Conservation (phyloP, 2,888 invertebrate genomes). For the Dione juno region DNA sequence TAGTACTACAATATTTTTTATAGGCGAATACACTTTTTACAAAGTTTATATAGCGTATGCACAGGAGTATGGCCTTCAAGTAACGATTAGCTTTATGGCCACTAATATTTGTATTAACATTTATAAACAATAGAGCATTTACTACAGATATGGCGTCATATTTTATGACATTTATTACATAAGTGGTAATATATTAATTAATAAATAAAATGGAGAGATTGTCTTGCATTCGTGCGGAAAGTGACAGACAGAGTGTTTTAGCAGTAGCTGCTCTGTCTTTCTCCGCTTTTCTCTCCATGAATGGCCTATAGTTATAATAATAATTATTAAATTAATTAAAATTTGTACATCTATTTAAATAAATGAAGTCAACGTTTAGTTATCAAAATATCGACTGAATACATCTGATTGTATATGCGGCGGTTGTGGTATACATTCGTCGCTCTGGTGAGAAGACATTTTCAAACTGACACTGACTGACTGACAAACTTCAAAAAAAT, state of each 20-base stretch:
- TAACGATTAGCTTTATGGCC: neutral
- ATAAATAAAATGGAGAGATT: too few relatives aligned
- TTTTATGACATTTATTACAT: neutral
- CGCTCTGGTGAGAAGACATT: too few relatives aligned
- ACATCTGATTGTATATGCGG: too few relatives aligned
- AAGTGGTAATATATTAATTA: too few relatives aligned
- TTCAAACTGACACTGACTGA: too few relatives aligned
- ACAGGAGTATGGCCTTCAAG: conserved; percentile 3
- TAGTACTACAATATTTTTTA: neutral
- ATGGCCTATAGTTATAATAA: neutral
- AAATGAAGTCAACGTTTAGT: neutral
- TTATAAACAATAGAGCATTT: neutral
- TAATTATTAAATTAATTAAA: neutral
- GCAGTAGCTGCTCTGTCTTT: too few relatives aligned
- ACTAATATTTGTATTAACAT: neutral
- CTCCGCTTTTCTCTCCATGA: too few relatives aligned
- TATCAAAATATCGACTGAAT: too few relatives aligned
- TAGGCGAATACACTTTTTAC: neutral
- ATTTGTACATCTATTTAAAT: neutral
- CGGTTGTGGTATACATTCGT: too few relatives aligned
- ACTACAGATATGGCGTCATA: neutral
- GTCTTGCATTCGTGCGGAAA: too few relatives aligned
- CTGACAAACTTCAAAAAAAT: too few relatives aligned
- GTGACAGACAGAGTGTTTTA: neutral
- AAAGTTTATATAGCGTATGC: neutral